Evolutionary conservation across 2,797 vertebrate species (phyloP), one percentile per base, ranked within the genome.

Genomic region (Anguilla anguilla): DNA sequence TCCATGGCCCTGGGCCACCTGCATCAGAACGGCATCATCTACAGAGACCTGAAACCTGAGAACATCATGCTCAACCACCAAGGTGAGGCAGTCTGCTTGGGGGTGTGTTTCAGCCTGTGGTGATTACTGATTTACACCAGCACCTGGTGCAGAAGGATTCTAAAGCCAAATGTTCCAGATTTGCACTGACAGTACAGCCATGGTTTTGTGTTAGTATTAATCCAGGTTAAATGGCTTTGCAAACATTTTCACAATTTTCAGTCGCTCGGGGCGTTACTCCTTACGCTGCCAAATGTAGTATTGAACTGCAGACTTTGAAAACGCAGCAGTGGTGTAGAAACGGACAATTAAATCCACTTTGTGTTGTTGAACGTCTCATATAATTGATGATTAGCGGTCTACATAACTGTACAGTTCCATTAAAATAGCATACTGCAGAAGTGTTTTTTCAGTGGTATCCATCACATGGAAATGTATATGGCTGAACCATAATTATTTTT

Each of bases 1-100:
- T 99, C 99, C 85, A 99, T 99, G 99, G 99, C 99, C 91, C 96
- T 99, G 94, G 99, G 99, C 87, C 98, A 99, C 95, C 96, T 99
- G 93, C 98, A 99, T 96, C 98, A 99, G 94, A 99, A 99, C 93
- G 99, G 99, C 95, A 99, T 99, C 92, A 99, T 99, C 95, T 99
- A 99, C 95, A 96, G 99, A 96, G 98, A 99, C 94, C 95, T 99
- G 90, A 99, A 99, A 94, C 99, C 99, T 82, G 99, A 99, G 95
- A 99, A 99, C 94, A 99, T 99, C 95, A 99, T 99, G 98, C 98
- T 99, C 88, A 99, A 98, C 94, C 98, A 96, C 93, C 99, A 99
- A 97, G 99, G 99, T 99, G 89, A 92, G 53, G 35, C 88, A 72
- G 31, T 6, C 10, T 51, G 22, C 46, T 10, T 9, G 86, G 77